Evolutionary conservation across 2,888 invertebrate species (phyloP).

Genomic region (Adineta ricciae): DNA sequence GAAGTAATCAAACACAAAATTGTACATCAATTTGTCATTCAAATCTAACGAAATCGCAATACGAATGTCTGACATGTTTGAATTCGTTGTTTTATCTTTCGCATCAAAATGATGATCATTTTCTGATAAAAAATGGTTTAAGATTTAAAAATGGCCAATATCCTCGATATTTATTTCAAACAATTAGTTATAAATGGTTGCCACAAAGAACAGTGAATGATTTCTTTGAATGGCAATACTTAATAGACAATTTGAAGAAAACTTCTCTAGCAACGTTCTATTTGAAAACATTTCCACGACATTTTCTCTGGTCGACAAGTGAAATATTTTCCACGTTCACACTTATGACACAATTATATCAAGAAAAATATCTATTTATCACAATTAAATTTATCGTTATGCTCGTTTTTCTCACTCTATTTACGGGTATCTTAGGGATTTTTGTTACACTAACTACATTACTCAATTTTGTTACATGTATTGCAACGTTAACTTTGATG

Average conservation of each 20-base stretch:
- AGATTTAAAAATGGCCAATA: neutral
- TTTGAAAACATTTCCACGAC: neutral
- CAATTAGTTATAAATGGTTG: neutral
- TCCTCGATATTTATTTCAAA: neutral
- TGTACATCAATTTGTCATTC: neutral
- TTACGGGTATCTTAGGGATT: neutral
- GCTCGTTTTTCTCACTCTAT: neutral
- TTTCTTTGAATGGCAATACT: neutral
- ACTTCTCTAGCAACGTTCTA: neutral
- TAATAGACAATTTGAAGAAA: neutral
- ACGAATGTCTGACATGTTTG: neutral
- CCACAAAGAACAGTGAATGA: neutral
- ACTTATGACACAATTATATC: neutral
- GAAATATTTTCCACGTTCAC: neutral
- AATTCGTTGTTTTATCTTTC: neutral
- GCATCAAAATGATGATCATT: neutral
- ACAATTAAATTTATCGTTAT: neutral
- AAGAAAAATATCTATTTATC: neutral
- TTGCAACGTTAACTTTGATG: neutral
- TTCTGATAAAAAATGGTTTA: constrained; percentile 10
- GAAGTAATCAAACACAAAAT: neutral
- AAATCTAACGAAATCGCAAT: neutral
- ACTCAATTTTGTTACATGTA: neutral
- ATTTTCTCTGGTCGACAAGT: neutral
- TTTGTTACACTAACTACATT: constrained; percentile 18